Conservation (phyloP, 2,888 invertebrate genomes). For the Fissipunctia ypsillon region DNA sequence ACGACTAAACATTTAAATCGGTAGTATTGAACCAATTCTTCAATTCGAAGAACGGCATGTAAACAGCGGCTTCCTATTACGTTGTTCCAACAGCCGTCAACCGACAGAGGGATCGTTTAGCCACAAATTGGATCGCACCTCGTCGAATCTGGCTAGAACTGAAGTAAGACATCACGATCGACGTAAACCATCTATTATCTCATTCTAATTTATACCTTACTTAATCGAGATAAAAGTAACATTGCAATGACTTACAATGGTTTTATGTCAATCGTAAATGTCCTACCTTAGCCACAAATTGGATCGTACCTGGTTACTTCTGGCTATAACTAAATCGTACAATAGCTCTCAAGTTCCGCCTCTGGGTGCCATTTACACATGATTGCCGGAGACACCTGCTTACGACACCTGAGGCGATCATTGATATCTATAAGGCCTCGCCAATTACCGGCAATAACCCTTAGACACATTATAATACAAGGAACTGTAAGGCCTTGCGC, state of each 20-base stretch:
- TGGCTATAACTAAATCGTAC: slow-evolving; percentile 44
- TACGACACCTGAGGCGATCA: slow-evolving; percentile 47
- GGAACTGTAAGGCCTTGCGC: background rate
- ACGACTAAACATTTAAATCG: background rate
- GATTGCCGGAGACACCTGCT: slow-evolving; percentile 53
- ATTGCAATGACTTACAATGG: background rate
- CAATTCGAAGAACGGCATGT: background rate
- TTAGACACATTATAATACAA: background rate
- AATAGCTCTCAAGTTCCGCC: slow-evolving; percentile 56
- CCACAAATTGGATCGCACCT: slow-evolving; percentile 58
- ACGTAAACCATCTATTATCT: background rate
- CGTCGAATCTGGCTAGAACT: slow-evolving; percentile 38
- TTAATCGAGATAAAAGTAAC: background rate
- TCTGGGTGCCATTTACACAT: slow-evolving; percentile 54
- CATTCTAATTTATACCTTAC: no score
- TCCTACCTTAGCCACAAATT: slow-evolving; percentile 48
- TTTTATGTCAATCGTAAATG: background rate
- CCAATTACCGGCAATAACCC: slow-evolving; percentile 19
- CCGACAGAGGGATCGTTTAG: slow-evolving; percentile 28
- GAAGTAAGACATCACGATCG: background rate
- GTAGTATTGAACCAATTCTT: slow-evolving; percentile 5
- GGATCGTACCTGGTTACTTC: slow-evolving; percentile 46
- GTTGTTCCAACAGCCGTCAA: slow-evolving; percentile 28
- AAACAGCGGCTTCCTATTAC: slow-evolving; percentile 33
- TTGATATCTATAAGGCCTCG: slow-evolving; percentile 37